A percentile compares a stretch with the other conserved stretches of the same genome.
phyloP scores from a whole-genome alignment of 2,113 vertebrate genomes.

The Lutjanus erythropterus region DNA sequence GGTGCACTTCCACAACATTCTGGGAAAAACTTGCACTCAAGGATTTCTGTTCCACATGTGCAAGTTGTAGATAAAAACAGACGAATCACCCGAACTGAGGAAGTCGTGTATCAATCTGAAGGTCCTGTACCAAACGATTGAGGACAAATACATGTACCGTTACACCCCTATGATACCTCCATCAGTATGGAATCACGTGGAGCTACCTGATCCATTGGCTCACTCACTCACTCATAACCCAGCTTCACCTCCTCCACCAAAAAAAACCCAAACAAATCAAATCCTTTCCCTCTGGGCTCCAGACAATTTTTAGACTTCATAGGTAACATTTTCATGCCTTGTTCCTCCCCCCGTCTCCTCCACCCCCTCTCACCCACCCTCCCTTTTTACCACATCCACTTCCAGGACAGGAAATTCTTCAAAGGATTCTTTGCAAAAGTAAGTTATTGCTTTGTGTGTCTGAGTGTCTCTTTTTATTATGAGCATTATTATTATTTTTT shows the following conservation, averaged over 20 bases:
- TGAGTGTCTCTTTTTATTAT: slow-evolving; percentile 63
- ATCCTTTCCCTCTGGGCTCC: slow-evolving; percentile 85
- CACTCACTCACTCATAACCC: slow-evolving; percentile 47
- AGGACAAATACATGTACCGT: no score
- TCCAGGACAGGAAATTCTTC: slow-evolving; percentile 99
- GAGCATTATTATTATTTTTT: slow-evolving; percentile 27
- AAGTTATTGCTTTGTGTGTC: slow-evolving; percentile 90
- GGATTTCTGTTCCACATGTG: no score
- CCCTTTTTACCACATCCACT: slow-evolving; percentile 75
- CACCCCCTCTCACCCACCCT: slow-evolving; percentile 80
- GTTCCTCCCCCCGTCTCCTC: slow-evolving; percentile 86
- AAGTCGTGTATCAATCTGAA: no score
- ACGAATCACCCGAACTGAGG: no score
- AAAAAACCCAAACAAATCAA: slow-evolving; percentile 31
- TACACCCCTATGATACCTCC: no score
- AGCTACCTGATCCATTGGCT: slow-evolving; percentile 20
- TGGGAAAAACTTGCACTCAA: no score
- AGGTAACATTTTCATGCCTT: slow-evolving; percentile 98
- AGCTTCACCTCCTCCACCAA: slow-evolving; percentile 35
- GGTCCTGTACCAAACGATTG: no score
- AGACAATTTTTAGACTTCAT: slow-evolving; percentile 87
- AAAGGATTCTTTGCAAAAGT: slow-evolving; percentile 99
- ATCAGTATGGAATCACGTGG: slow-evolving; percentile 42
- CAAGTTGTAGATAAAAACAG: no score
- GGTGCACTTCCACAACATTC: no score